These are phyloP conservation scores for Synergus laeviventris DNA, from an alignment of 2,888 invertebrate species.

Conservation along the genomic window DNA sequence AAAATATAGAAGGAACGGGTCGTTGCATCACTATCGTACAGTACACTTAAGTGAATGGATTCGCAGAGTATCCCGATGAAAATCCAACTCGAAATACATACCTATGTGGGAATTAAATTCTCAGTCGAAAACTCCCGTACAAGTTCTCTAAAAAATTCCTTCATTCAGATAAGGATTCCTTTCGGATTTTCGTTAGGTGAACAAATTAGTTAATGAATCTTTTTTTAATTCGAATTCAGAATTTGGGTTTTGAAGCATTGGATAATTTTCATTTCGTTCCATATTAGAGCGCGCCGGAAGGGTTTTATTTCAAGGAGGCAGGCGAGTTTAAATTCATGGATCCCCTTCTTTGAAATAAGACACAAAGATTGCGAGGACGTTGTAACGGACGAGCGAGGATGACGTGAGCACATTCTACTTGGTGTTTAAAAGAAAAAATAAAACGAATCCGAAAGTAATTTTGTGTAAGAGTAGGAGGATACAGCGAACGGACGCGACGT, in stretches of 20 bases:
- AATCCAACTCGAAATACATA: neutral
- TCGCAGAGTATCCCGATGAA: neutral
- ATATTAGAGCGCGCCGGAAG: neutral
- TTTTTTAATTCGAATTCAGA: neutral
- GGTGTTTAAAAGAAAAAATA: conserved; percentile 6
- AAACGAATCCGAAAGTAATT: conserved; percentile 19
- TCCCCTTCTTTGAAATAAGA: conserved; percentile 17
- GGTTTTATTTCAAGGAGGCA: conserved; percentile 5
- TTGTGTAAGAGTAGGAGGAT: neutral
- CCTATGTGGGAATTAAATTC: neutral
- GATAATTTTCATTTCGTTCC: conserved; percentile 11
- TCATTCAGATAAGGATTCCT: too few species aligned
- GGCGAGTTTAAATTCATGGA: conserved; percentile 27
- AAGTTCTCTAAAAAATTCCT: too few species aligned
- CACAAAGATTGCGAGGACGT: conserved; percentile 27
- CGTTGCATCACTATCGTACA: conserved; percentile 6
- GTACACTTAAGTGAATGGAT: conserved; percentile 14
- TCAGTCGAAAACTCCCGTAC: too few species aligned
- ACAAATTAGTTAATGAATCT: neutral
- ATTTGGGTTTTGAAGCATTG: neutral
- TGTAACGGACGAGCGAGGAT: conserved; percentile 18
- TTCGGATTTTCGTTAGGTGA: too few species aligned
- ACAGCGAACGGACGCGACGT: neutral
- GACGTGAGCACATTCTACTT: conserved; percentile 27
- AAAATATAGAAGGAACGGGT: neutral